These are phyloP conservation scores for Escarpia spicata DNA, from an alignment of 2,888 invertebrate species.

Conservation along the genomic window DNA sequence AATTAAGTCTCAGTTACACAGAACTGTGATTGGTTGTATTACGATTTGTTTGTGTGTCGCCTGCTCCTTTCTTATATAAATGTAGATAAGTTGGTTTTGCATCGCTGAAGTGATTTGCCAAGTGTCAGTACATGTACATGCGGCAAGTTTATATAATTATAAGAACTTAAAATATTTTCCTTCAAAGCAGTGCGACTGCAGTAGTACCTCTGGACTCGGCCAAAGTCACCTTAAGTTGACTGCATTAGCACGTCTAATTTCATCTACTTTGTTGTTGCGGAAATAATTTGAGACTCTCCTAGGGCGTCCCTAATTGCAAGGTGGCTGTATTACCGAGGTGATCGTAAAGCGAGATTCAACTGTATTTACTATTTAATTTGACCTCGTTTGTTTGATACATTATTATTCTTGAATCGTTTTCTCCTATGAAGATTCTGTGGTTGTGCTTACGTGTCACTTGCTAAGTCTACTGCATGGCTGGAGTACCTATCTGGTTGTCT, in stretches of 20 bases:
- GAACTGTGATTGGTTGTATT: background rate
- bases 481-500: background rate
- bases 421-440: background rate
- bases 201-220: too few species aligned
- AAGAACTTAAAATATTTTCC: too few species aligned
- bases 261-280: too few species aligned
- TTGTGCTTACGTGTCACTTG: background rate
- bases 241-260: too few species aligned
- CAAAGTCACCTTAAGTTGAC: too few species aligned
- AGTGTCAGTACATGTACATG: too few species aligned
- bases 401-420: background rate
- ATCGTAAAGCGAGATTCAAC: background rate
- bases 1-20: background rate
- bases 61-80: background rate
- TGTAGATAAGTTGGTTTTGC: background rate
- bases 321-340: too few species aligned
- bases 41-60: background rate
- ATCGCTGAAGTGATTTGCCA: background rate
- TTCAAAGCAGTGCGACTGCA: too few species aligned
- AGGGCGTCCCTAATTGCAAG: too few species aligned
- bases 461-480: background rate
- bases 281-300: too few species aligned
- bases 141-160: too few species aligned
- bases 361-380: background rate
- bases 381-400: background rate